These are phyloP conservation scores for Nineta flava DNA, from an alignment of 2,888 invertebrate species.

Conservation along the genomic window DNA sequence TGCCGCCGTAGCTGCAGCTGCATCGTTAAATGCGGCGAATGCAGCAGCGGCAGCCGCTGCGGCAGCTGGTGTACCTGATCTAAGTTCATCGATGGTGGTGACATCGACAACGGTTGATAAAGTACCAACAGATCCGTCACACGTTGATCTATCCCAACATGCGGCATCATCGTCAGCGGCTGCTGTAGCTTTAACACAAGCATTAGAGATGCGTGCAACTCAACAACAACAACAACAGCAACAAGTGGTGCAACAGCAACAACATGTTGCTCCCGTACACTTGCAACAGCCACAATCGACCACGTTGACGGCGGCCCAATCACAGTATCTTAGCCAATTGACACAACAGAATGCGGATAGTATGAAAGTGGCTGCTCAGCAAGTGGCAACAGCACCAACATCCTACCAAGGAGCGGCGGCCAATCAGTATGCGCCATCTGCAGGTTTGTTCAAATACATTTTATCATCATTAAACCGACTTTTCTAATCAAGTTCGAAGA, in stretches of 20 bases:
- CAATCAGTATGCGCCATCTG: neutral
- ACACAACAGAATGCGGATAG: conserved; percentile 37
- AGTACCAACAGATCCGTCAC: conserved; percentile 22
- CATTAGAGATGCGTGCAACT: conserved; percentile 9
- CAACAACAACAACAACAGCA: conserved; percentile 1
- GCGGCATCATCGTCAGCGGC: conserved; percentile 27
- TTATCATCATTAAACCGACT: neutral
- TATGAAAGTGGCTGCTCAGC: conserved; percentile 31
- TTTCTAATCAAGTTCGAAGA: too few relatives aligned
- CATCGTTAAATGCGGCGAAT: neutral
- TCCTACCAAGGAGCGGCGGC: conserved; percentile 1
- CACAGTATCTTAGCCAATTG: conserved; percentile 40
- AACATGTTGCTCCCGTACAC: conserved; percentile 1
- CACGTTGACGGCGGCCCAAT: conserved; percentile 37
- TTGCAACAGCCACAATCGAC: conserved; percentile 5
- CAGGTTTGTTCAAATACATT: neutral
- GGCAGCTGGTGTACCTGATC: neutral
- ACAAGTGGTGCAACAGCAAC: conserved; percentile 8
- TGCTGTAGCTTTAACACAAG: conserved; percentile 16
- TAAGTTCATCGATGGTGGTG: conserved; percentile 14
- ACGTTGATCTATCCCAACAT: conserved; percentile 22
- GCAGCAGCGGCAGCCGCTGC: conserved; percentile 1
- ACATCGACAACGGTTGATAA: conserved; percentile 23
- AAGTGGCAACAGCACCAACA: neutral
- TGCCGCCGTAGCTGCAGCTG: conserved; percentile 5